Conservation (phyloP, 1,140 invertebrate species). For the Drosophila saltans region DNA sequence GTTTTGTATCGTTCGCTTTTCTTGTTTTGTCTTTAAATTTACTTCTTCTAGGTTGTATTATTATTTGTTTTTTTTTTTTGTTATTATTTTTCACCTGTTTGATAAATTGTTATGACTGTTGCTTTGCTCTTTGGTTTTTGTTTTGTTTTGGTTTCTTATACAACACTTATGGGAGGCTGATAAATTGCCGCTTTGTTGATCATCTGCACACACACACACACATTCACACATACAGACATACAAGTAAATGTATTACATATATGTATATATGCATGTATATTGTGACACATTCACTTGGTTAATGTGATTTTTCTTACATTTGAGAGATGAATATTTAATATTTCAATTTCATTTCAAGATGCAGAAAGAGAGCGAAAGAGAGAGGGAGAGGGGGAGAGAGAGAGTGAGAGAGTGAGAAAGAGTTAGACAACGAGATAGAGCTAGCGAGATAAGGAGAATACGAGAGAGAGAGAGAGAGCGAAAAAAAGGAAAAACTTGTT, state of each 20-base stretch:
- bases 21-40: constrained; percentile 16
- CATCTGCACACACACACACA: constrained; percentile 48
- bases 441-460: not conserved
- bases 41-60: constrained; percentile 14
- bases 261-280: not conserved
- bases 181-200: constrained; percentile 73
- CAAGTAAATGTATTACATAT: not conserved
- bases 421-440: not conserved
- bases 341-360: constrained; percentile 64
- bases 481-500: constrained; percentile 2
- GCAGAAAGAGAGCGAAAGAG: constrained; percentile 14
- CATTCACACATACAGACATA: not conserved
- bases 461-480: not conserved
- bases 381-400: not conserved
- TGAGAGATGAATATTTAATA: constrained; percentile 72
- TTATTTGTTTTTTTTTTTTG: constrained; percentile 3
- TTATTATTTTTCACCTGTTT: constrained; percentile 36
- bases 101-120: constrained; percentile 64
- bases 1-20: constrained; percentile 15
- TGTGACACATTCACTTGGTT: constrained; percentile 51
- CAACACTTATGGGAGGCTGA: constrained; percentile 76
- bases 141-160: constrained; percentile 45
- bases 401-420: not conserved
- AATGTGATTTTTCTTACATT: constrained; percentile 72
- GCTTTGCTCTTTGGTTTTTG: constrained; percentile 42